Conservation (phyloP, 2,113 vertebrate genomes). For the Plestiodon gilberti region DNA sequence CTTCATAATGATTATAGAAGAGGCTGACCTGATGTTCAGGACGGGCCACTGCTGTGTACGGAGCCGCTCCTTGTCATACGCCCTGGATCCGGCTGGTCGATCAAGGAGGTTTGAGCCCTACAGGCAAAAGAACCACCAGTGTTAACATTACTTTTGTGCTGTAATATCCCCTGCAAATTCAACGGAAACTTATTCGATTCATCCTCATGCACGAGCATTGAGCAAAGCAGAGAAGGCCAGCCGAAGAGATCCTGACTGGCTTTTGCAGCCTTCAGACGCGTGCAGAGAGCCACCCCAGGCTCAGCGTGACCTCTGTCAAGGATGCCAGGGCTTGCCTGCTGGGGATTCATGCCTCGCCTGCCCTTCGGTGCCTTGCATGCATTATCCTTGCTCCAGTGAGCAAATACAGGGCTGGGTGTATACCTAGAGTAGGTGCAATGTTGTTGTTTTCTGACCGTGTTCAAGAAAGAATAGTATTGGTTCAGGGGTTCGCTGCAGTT, state of each 20-base stretch:
- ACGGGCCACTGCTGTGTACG: constrained; percentile 6
- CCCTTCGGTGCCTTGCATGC: no score
- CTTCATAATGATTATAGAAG: not conserved
- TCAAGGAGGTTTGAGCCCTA: not conserved
- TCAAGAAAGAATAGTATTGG: no score
- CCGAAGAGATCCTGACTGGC: not conserved
- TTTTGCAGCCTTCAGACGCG: not conserved
- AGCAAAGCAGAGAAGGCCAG: not conserved
- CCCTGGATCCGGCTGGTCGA: not conserved
- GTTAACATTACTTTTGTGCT: not conserved
- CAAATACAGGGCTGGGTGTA: no score
- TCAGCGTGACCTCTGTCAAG: not conserved
- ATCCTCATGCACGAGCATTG: not conserved
- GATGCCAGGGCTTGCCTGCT: no score
- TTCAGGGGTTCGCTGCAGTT: no score
- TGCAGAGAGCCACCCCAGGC: not conserved
- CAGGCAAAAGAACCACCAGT: not conserved
- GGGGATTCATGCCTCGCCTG: no score
- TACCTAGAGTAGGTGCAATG: no score
- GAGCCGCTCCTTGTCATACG: not conserved
- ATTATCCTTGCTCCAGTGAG: no score
- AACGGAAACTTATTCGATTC: not conserved
- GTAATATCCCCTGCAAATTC: not conserved
- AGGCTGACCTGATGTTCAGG: constrained; percentile 25
- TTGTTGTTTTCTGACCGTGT: no score